Conservation (phyloP, 2,113 vertebrate species). For the Atherinomorus stipes region DNA sequence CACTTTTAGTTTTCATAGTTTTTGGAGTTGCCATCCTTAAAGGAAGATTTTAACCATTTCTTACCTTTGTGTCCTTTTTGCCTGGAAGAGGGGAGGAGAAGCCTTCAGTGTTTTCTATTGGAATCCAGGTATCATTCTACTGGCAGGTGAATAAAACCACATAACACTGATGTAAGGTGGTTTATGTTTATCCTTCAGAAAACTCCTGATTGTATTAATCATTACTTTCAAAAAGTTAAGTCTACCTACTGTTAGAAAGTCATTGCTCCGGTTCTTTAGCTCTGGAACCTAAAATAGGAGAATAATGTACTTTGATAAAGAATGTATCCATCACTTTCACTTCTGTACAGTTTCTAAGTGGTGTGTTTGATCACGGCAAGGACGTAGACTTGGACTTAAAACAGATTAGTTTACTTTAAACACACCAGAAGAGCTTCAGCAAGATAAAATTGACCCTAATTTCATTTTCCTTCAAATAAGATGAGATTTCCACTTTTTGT, state of each 20-base stretch:
- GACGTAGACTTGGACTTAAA: not conserved
- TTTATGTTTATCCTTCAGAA: not conserved
- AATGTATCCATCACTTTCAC: not conserved
- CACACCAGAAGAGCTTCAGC: too few species aligned
- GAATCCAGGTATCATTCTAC: not conserved
- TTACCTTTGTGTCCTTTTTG: not conserved
- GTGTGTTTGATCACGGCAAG: not conserved
- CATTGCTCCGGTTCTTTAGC: not conserved
- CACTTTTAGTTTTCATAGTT: too few species aligned
- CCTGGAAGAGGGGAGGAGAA: fast-evolving
- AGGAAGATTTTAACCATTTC: not conserved
- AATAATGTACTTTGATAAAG: too few species aligned
- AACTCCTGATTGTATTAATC: not conserved
- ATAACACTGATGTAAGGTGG: not conserved
- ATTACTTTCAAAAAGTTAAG: not conserved
- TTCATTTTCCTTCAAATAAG: not conserved
- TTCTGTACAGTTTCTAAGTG: too few species aligned
- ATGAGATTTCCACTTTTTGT: not conserved
- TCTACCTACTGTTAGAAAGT: not conserved
- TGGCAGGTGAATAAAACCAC: not conserved
- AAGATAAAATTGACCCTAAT: too few species aligned
- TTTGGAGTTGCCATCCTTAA: too few species aligned
- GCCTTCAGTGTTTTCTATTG: not conserved
- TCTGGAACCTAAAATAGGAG: too few species aligned
- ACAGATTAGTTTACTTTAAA: too few species aligned